Percentiles rank a stretch among this genome's conserved stretches.
Conservation (phyloP, 2,888 invertebrate genomes). For the Rhogogaster chlorosoma region DNA sequence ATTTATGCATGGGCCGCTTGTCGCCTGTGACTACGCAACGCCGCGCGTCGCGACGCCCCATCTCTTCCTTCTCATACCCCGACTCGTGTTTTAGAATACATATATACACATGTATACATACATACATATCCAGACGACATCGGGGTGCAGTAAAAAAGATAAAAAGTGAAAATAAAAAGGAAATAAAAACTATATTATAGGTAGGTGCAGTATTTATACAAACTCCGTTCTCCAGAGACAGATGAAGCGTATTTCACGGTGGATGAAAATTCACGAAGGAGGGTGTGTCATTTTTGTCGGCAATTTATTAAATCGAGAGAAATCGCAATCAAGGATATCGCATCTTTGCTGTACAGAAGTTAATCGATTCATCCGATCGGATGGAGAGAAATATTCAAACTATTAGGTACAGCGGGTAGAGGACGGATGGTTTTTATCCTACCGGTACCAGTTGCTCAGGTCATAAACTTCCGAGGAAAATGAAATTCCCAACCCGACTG, state of each 20-base stretch:
- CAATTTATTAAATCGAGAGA: not conserved
- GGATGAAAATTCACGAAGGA: too few species aligned
- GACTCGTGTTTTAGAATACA: not conserved
- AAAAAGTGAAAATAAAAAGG: not conserved
- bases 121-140: not conserved
- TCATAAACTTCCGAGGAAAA: not conserved
- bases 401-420: not conserved
- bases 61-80: not conserved
- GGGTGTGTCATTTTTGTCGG: not conserved
- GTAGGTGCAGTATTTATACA: not conserved
- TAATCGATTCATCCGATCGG: not conserved
- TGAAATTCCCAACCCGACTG: not conserved
- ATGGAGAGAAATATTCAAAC: not conserved
- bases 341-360: not conserved
- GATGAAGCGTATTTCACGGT: not conserved
- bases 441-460: not conserved
- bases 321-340: not conserved
- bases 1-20: conserved; percentile 63
- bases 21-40: conserved; percentile 53
- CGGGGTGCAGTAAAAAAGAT: not conserved
- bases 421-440: not conserved
- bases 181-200: not conserved
- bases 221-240: not conserved
- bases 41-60: conserved; percentile 19
- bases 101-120: too few species aligned